Evolutionary conservation across 1,140 invertebrate species (phyloP).

Genomic region (Neelides sp.): DNA sequence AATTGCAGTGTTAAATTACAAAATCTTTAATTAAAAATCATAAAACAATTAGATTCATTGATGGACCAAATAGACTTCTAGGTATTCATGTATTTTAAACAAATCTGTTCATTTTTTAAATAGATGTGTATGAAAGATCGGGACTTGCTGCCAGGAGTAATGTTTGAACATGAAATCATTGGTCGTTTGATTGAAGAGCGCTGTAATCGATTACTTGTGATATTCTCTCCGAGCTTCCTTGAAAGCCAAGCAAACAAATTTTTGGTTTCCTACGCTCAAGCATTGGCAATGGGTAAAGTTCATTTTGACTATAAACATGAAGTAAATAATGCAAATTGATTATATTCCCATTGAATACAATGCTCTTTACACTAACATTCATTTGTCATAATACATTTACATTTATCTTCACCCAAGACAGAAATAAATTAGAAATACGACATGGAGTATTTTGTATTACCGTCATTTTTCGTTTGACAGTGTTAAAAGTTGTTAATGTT

Average conservation of each 20-base stretch:
- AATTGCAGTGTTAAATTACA: slow-evolving; percentile 12
- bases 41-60: too few relatives aligned
- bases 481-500: too few relatives aligned
- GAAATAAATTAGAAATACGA: too few relatives aligned
- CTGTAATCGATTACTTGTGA: slow-evolving; percentile 55
- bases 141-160: slow-evolving; percentile 48
- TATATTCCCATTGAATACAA: background rate
- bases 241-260: slow-evolving; percentile 54
- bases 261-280: slow-evolving; percentile 57
- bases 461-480: too few relatives aligned
- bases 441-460: too few relatives aligned
- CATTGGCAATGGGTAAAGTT: slow-evolving; percentile 53
- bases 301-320: too few relatives aligned
- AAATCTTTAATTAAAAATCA: slow-evolving; percentile 15
- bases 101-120: background rate
- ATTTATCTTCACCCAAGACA: too few relatives aligned
- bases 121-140: slow-evolving; percentile 54
- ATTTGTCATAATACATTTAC: too few relatives aligned
- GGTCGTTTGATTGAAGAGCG: slow-evolving; percentile 56
- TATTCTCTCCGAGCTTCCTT: slow-evolving; percentile 57
- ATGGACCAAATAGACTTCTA: too few relatives aligned
- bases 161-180: slow-evolving; percentile 54
- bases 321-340: background rate
- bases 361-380: too few relatives aligned
- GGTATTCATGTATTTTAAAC: background rate